Conservation (phyloP, 2,113 vertebrate genomes). For the Malurus cyaneus region DNA sequence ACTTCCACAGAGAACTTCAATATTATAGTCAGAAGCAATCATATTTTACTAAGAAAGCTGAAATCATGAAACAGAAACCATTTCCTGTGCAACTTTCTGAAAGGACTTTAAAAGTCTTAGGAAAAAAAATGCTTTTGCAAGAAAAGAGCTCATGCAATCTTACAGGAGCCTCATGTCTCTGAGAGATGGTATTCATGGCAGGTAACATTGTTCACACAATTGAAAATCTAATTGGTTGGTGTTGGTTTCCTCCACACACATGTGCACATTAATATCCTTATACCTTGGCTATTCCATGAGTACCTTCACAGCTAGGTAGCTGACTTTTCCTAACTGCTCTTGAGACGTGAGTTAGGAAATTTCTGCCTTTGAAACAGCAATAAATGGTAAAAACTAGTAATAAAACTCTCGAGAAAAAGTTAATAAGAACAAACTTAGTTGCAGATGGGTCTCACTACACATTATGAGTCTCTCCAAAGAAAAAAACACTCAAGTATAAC, state of each 20-base stretch:
- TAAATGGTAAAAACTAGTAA: background rate
- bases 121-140: background rate
- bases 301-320: fast-evolving
- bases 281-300: background rate
- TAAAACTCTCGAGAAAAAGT: background rate
- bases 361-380: background rate
- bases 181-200: background rate
- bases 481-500: background rate
- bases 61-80: conserved; percentile 16
- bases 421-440: background rate
- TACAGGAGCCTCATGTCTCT: background rate
- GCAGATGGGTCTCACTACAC: background rate
- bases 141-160: background rate
- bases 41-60: conserved; percentile 42
- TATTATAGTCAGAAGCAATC: conserved; percentile 17
- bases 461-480: background rate
- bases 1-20: conserved; percentile 43
- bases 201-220: background rate
- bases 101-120: background rate
- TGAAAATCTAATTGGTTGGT: background rate
- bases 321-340: background rate
- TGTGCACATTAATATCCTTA: background rate
- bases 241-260: background rate
- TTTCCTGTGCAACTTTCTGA: background rate
- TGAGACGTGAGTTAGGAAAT: background rate